Evolutionary conservation across 2,888 invertebrate species (phyloP).

Genomic region (Agonopterix subpropinquella): DNA sequence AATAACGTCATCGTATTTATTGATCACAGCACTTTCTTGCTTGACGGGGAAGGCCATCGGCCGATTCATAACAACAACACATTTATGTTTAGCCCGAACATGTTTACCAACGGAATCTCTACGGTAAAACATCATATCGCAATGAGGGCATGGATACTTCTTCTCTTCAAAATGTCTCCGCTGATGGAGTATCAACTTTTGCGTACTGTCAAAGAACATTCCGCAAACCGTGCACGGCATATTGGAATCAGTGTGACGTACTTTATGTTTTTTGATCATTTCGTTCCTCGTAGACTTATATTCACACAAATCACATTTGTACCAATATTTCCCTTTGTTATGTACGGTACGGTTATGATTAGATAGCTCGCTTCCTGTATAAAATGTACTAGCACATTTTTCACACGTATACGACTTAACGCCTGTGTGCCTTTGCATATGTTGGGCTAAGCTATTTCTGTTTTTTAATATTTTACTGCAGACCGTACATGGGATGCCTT

Average conservation of each 20-base stretch:
- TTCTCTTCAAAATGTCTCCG: conserved; percentile 42
- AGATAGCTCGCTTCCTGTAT: conserved; percentile 40
- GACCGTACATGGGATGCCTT: conserved; percentile 28
- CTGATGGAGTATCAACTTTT: conserved; percentile 38
- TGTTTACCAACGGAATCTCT: conserved; percentile 30
- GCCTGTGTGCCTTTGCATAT: conserved; percentile 48
- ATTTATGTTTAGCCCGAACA: conserved; percentile 16
- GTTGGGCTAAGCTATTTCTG: conserved; percentile 23
- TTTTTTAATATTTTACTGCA: conserved; percentile 37
- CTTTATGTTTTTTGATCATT: conserved; percentile 33
- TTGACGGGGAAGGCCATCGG: conserved; percentile 1
- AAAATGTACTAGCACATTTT: conserved; percentile 47
- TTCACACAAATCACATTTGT: conserved; percentile 42
- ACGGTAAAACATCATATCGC: conserved; percentile 36
- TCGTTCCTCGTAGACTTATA: conserved; percentile 28
- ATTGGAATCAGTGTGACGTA: conserved; percentile 36
- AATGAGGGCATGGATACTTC: conserved; percentile 38
- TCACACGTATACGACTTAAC: conserved; percentile 48
- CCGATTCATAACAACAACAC: conserved; percentile 13
- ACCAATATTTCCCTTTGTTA: conserved; percentile 23
- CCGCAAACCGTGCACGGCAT: conserved; percentile 46
- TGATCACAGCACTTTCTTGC: not conserved
- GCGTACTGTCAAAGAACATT: conserved; percentile 34
- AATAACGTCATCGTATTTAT: conserved; percentile 4
- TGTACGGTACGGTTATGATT: conserved; percentile 45